These are phyloP conservation scores for Vanacampus margaritifer DNA, from an alignment of 2,113 vertebrate species.

Conservation along the genomic window DNA sequence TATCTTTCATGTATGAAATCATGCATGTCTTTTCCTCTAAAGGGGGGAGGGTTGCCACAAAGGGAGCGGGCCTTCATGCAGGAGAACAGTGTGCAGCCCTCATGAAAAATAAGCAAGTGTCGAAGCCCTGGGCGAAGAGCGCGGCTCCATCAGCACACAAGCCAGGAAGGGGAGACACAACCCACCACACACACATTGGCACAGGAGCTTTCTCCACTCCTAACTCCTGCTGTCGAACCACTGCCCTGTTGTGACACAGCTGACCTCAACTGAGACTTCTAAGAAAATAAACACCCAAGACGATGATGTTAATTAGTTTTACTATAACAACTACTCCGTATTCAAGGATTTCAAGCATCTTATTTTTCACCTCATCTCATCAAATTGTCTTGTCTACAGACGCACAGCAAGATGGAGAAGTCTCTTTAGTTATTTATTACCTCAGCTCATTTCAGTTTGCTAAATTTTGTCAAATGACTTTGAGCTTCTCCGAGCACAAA, in stretches of 20 bases:
- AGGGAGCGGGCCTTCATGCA: slow-evolving; percentile 66
- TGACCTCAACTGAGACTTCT: slow-evolving; percentile 58
- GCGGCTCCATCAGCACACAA: slow-evolving; percentile 59
- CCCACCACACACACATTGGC: slow-evolving; percentile 39
- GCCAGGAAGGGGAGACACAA: slow-evolving; percentile 51
- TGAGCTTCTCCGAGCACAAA: slow-evolving; percentile 59
- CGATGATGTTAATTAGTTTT: slow-evolving; percentile 64
- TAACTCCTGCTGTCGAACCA: slow-evolving; percentile 58
- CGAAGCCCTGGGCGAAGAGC: slow-evolving; percentile 66
- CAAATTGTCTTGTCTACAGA: slow-evolving; percentile 43
- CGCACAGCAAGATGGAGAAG: slow-evolving; percentile 17
- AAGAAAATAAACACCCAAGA: slow-evolving; percentile 48
- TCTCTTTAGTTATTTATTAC: slow-evolving; percentile 42
- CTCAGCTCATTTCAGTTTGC: slow-evolving; percentile 37
- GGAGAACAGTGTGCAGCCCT: slow-evolving; percentile 65
- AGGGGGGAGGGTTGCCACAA: slow-evolving; percentile 66
- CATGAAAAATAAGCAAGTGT: slow-evolving; percentile 73
- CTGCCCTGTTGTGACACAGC: slow-evolving; percentile 52
- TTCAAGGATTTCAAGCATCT: slow-evolving; percentile 38
- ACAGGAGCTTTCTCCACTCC: slow-evolving; percentile 48
- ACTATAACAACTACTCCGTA: slow-evolving; percentile 47
- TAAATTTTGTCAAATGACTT: slow-evolving; percentile 63
- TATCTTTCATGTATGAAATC: slow-evolving; percentile 80
- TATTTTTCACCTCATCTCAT: slow-evolving; percentile 23
- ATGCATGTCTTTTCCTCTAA: slow-evolving; percentile 67